phyloP scores from a whole-genome alignment of 2,888 invertebrate genomes.

The Drosophila greeni region DNA sequence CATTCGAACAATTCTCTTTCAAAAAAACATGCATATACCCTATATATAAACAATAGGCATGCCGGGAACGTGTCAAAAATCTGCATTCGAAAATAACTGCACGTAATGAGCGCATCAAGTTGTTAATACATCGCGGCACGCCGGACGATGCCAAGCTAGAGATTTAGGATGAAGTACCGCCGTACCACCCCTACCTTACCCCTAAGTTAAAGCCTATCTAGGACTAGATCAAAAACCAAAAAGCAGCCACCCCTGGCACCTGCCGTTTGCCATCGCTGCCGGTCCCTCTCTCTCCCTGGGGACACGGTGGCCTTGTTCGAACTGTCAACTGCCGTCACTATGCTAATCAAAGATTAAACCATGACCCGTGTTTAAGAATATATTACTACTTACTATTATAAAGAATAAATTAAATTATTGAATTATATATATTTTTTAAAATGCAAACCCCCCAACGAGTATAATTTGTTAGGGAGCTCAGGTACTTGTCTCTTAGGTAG shows the following conservation, averaged over 20 bases:
- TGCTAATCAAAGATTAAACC: slow-evolving; percentile 23
- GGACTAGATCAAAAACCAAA: slow-evolving; percentile 58
- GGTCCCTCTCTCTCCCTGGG: slow-evolving; percentile 30
- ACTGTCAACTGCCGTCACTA: slow-evolving; percentile 37
- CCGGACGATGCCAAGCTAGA: slow-evolving; percentile 88
- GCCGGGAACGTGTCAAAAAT: slow-evolving; percentile 90
- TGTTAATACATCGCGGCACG: slow-evolving; percentile 91
- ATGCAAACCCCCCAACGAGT: slow-evolving; percentile 41
- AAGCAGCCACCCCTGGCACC: slow-evolving; percentile 67
- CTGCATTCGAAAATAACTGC: slow-evolving; percentile 93
- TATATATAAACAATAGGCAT: slow-evolving; percentile 82
- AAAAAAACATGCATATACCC: slow-evolving; percentile 43
- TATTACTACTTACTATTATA: slow-evolving; percentile 15
- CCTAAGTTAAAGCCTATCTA: slow-evolving; percentile 48
- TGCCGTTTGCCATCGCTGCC: slow-evolving; percentile 14
- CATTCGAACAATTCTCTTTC: slow-evolving; percentile 42
- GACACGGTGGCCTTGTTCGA: slow-evolving; percentile 13
- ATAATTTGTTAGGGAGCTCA: slow-evolving; percentile 30
- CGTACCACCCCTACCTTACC: slow-evolving; percentile 41
- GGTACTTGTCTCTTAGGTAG: slow-evolving; percentile 20
- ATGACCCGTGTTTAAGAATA: slow-evolving; percentile 39
- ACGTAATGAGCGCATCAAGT: slow-evolving; percentile 92
- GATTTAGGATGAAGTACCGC: slow-evolving; percentile 74
- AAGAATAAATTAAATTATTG: slow-evolving; percentile 44
- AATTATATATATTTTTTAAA: slow-evolving; percentile 62